Evolutionary conservation across 2,113 vertebrate genomes (phyloP).

Genomic region (Anhinga anhinga): DNA sequence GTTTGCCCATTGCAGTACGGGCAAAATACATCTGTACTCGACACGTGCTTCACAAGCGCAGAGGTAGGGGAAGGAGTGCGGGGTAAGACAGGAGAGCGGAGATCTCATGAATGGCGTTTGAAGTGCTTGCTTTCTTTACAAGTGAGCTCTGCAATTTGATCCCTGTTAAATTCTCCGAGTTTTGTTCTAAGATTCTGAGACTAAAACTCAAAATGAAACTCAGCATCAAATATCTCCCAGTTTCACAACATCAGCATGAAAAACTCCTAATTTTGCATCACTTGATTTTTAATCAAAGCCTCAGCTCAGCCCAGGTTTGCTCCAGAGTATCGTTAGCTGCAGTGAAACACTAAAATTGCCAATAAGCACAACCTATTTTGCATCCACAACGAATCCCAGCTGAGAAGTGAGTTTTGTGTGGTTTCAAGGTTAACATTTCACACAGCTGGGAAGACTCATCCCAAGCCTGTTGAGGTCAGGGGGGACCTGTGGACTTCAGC

Average conservation of each 20-base stretch:
- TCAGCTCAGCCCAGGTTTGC: neutral
- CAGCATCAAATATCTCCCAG: neutral
- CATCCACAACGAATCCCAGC: neutral
- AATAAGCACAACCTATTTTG: neutral
- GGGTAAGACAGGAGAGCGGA: neutral
- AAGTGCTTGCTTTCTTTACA: neutral
- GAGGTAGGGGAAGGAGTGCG: neutral
- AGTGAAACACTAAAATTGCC: neutral
- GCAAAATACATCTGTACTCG: neutral
- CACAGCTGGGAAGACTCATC: neutral
- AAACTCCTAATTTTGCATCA: neutral
- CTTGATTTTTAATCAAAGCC: neutral
- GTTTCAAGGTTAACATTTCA: neutral
- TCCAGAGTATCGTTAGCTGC: neutral
- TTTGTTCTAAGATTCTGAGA: neutral
- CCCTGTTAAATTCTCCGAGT: neutral
- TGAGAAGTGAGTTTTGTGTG: neutral
- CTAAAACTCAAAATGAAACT: conserved; percentile 4
- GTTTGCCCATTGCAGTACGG: neutral
- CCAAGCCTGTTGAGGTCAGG: neutral
- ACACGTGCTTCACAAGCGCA: neutral
- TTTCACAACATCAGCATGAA: neutral
- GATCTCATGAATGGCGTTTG: accelerated
- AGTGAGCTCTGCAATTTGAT: neutral
- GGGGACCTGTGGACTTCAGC: neutral